A percentile compares a stretch with the other conserved stretches of the same genome.
Conservation (phyloP, 35 echinoderm and acorn worm genomes). For the Eucidaris tribuloides region DNA sequence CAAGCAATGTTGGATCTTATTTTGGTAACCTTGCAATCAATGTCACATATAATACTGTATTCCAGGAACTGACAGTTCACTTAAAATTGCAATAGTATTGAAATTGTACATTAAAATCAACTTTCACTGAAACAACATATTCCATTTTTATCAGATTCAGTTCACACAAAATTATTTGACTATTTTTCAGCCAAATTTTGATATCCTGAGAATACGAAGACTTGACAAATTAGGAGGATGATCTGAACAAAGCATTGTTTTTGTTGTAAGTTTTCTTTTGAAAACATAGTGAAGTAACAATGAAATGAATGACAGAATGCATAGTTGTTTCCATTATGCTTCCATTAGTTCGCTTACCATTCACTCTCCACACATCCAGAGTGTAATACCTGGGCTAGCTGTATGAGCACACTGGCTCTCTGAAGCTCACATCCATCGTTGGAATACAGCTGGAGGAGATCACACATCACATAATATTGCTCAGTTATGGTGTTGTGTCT, state of each 20-base stretch:
- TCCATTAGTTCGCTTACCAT: constrained; percentile 22
- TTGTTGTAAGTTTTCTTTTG: background rate
- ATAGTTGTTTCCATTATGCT: background rate
- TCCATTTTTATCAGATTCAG: no score
- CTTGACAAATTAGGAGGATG: background rate
- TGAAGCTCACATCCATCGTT: constrained; percentile 45
- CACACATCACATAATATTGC: constrained; percentile 70
- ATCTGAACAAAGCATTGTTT: background rate
- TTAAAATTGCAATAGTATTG: no score
- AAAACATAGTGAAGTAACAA: background rate
- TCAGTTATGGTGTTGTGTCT: constrained; percentile 45
- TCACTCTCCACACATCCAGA: constrained; percentile 64
- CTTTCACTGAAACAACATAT: no score
- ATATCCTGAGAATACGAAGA: background rate
- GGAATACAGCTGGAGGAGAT: constrained; percentile 65
- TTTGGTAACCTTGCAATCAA: no score
- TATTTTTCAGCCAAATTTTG: background rate
- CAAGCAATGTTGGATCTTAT: no score
- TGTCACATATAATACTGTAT: no score
- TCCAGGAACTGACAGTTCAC: no score
- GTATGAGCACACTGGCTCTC: constrained; percentile 44
- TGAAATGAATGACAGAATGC: background rate
- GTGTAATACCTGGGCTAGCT: constrained; percentile 73
- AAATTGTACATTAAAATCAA: no score
- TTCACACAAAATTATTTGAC: no score